Percentiles rank a stretch among this genome's conserved stretches.
These are phyloP conservation scores for Anthoscopus minutus DNA, from an alignment of 2,113 vertebrate genomes.

Conservation along the genomic window DNA sequence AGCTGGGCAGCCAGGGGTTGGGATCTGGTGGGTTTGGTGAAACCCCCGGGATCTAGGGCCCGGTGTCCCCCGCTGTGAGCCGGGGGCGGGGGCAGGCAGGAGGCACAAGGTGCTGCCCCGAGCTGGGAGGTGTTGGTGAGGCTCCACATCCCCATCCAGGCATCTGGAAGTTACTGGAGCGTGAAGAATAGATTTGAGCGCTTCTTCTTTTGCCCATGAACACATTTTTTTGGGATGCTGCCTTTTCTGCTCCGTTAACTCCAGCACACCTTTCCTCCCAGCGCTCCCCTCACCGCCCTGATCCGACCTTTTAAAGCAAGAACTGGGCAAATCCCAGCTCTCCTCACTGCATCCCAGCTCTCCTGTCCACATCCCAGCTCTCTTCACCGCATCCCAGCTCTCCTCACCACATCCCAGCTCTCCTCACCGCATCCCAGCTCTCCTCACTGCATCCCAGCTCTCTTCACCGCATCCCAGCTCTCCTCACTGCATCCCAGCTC, in stretches of 20 bases:
- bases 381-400: neutral
- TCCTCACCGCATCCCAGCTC: neutral
- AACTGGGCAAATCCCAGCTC: neutral
- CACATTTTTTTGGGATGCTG: neutral
- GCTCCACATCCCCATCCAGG: neutral
- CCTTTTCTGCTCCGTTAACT: neutral
- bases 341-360: no score
- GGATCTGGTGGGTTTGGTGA: neutral
- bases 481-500: neutral
- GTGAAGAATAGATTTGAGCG: neutral
- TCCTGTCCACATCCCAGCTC: no score
- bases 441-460: no score
- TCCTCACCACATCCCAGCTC: neutral
- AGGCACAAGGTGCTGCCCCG: neutral
- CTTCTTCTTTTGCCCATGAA: neutral
- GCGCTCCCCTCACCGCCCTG: accelerated
- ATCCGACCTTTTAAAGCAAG: neutral
- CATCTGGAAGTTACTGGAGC: neutral
- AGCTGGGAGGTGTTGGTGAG: neutral
- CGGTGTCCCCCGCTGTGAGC: accelerated
- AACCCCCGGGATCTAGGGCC: neutral
- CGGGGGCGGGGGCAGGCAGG: neutral
- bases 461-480: neutral
- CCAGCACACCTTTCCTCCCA: neutral
- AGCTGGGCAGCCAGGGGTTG: accelerated